Base-by-base conservation (phyloP, 2,113 vertebrate species). In the Patagioenas fasciata region DNA sequence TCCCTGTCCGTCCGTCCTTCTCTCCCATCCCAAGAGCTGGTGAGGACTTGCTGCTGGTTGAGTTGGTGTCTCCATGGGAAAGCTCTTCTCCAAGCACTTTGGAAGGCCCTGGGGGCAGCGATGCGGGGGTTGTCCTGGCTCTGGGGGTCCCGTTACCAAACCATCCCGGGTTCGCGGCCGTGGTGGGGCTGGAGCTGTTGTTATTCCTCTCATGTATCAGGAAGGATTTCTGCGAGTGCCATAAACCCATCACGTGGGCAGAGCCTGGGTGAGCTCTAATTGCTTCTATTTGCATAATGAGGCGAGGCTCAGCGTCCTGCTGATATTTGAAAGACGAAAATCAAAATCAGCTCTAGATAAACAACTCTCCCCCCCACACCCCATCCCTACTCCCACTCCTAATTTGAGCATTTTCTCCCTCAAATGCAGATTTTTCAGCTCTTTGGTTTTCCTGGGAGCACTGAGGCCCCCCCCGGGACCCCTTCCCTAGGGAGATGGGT, bases 231-330 rank as follows among this genome's bases (percentile, higher is more conserved):
- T 91, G 92, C 25, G 44, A 89, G 96, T 80, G 91, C 95, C 88
- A 95, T 92, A 96, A 94, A 93, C 74, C 69, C 72, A 4, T 94
- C 95, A 95, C 91, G 86, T 95, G 96, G 77, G 86, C 88, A 95
- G 92, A 95, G 89, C 95, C 89, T 89, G 95, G 96, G 95, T 91
- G 95, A 93, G 85, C 95, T 97, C 95, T 97, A 96, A 97, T 97
- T 97, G 95, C 96, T 97, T 96, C 95, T 92, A 91, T 97, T 97
- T 97, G 95, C 96, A 97, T 97, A 97, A 97, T 96, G 95, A 97
- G 82, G 88, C 65, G 24, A 89, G 90, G 95, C 93, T 91, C 89
- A 93, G 95, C 86, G 95, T 96, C 96, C 97, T 94, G 96, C 97
- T 95, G 96, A 5, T 97, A 77, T 92, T 67, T 89, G 94, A 91